Conservation (phyloP, 2,113 vertebrate genomes). For the Psilopogon haemacephalus region DNA sequence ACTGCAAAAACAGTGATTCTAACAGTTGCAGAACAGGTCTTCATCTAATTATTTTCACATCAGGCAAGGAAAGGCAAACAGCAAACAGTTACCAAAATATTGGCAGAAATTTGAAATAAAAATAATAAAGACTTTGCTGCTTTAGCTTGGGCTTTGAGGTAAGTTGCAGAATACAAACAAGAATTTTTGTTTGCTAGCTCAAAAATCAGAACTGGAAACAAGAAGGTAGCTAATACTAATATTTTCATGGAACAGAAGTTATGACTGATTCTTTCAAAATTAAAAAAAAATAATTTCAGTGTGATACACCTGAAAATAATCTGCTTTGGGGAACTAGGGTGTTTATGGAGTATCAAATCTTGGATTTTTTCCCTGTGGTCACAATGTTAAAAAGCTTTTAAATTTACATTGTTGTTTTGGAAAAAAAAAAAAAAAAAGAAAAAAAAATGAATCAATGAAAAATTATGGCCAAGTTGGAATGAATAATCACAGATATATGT, state of each 20-base stretch:
- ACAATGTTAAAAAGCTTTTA: constrained; percentile 35
- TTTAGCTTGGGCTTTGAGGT: neutral
- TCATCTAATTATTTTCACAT: neutral
- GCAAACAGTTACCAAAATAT: neutral
- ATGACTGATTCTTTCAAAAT: neutral
- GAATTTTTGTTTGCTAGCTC: neutral
- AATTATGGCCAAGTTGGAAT: constrained; percentile 29
- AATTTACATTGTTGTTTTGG: constrained; percentile 31
- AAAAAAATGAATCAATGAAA: constrained; percentile 49
- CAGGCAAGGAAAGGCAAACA: neutral
- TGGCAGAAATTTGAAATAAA: neutral
- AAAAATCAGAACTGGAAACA: neutral
- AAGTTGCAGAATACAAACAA: neutral
- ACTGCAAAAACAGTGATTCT: neutral
- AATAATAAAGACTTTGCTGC: neutral
- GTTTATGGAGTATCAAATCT: neutral
- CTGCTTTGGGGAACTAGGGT: neutral
- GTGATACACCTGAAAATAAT: neutral
- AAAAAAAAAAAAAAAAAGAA: constrained; percentile 34
- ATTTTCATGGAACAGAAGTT: neutral
- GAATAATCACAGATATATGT: constrained; percentile 43
- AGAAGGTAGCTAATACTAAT: neutral
- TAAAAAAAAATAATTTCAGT: neutral
- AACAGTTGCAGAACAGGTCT: neutral
- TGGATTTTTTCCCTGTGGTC: neutral